A percentile compares a stretch with the other conserved stretches of the same genome.
Conservation (phyloP, 2,797 vertebrate genomes). For the Acrossocheilus fasciatus region DNA sequence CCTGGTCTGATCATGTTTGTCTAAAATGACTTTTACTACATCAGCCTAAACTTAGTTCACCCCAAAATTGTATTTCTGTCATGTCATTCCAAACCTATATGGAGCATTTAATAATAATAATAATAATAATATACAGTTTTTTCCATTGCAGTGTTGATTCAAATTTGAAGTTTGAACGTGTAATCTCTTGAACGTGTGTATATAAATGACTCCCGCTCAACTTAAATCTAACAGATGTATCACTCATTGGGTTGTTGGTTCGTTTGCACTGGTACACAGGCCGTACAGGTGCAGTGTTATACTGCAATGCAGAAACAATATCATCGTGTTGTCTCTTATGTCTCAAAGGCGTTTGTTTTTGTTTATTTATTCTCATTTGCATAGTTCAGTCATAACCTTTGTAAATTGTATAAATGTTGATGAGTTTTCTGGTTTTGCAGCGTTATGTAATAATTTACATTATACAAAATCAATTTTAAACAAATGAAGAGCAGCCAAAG, state of each 20-base stretch:
- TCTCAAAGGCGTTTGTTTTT: constrained; percentile 10
- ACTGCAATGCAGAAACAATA: constrained; percentile 17
- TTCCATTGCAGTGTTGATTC: background rate
- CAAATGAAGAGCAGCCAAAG: constrained; percentile 28
- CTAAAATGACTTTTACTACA: background rate
- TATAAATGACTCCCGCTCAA: background rate
- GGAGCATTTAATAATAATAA: background rate
- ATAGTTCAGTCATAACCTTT: constrained; percentile 35
- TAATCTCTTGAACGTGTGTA: background rate
- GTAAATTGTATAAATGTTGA: constrained; percentile 32
- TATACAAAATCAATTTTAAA: constrained; percentile 13
- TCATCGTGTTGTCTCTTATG: constrained; percentile 10
- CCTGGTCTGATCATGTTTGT: background rate
- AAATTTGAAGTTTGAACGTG: background rate
- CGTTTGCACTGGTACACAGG: constrained; percentile 3
- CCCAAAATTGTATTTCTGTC: background rate
- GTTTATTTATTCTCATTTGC: constrained; percentile 47
- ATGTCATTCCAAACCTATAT: background rate
- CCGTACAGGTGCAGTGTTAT: background rate
- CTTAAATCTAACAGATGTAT: background rate
- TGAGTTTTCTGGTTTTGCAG: background rate
- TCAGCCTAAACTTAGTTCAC: background rate
- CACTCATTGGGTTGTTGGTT: background rate
- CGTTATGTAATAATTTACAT: constrained; percentile 17
- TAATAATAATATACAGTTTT: no score